These are phyloP conservation scores for Novumbra hubbsi DNA, from an alignment of 2,797 vertebrate species.

Conservation along the genomic window DNA sequence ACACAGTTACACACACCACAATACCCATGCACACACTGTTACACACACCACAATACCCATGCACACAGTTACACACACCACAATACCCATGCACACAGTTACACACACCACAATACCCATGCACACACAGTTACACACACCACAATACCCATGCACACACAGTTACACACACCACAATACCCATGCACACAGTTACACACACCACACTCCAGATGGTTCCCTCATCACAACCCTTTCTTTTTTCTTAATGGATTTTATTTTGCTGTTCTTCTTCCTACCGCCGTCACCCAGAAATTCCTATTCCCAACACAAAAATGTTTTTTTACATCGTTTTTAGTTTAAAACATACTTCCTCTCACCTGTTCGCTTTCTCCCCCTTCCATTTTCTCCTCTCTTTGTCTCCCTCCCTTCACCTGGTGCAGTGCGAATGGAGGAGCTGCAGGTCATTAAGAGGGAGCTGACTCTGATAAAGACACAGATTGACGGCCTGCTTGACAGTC, in stretches of 20 bases:
- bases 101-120: neutral
- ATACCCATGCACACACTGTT: neutral
- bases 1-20: slow-evolving; percentile 5
- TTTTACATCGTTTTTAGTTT: neutral
- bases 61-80: too few species aligned
- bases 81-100: too few species aligned
- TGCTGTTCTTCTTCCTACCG: slow-evolving; percentile 11
- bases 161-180: neutral
- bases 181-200: too few species aligned
- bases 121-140: neutral
- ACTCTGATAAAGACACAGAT: slow-evolving; percentile 82
- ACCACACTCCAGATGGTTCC: slow-evolving; percentile 36
- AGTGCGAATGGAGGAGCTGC: slow-evolving; percentile 81
- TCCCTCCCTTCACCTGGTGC: slow-evolving; percentile 27
- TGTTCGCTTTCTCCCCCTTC: slow-evolving; percentile 15
- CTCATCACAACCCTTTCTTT: slow-evolving; percentile 46
- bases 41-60: slow-evolving; percentile 2
- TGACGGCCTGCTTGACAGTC: slow-evolving; percentile 79
- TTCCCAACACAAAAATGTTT: neutral
- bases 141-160: neutral
- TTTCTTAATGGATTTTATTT: slow-evolving; percentile 25
- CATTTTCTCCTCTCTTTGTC: slow-evolving; percentile 16
- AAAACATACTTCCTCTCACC: slow-evolving; percentile 7
- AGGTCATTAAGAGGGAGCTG: slow-evolving; percentile 81
- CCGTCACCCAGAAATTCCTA: neutral